phyloP scores from a whole-genome alignment of 37 sponge, comb jelly and placozoan genomes.

The Theonella swinhoei region DNA sequence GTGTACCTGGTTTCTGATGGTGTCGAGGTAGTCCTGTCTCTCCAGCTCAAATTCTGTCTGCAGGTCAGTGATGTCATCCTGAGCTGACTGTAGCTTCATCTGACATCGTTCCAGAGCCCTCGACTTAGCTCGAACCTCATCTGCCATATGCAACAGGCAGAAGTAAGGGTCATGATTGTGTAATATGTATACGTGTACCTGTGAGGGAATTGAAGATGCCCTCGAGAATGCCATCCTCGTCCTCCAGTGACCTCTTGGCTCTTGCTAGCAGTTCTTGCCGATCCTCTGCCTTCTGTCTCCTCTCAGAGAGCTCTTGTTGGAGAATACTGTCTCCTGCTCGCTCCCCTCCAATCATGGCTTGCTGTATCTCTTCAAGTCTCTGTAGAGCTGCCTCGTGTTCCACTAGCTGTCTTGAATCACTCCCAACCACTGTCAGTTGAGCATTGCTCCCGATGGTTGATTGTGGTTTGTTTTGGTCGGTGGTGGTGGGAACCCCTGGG shows the following conservation, averaged over 20 bases:
- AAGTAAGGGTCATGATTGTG: too few species aligned
- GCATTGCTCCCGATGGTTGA: background rate
- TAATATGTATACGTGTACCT: conserved; percentile 26
- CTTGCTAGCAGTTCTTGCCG: conserved; percentile 17
- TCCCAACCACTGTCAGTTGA: background rate
- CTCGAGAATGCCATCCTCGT: conserved; percentile 78
- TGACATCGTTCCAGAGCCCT: conserved; percentile 37
- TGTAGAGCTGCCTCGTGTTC: conserved; percentile 42
- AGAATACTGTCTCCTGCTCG: conserved; percentile 46
- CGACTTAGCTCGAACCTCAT: conserved; percentile 78
- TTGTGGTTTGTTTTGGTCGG: background rate
- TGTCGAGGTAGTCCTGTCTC: conserved; percentile 87
- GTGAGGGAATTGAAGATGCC: conserved; percentile 82
- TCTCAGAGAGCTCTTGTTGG: conserved; percentile 41
- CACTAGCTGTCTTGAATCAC: background rate
- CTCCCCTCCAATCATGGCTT: conserved; percentile 86
- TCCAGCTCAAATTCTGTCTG: conserved; percentile 88
- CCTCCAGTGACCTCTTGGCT: conserved; percentile 1
- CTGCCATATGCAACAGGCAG: conserved; percentile 21
- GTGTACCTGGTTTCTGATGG: conserved; percentile 75
- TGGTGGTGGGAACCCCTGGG: background rate
- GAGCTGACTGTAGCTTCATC: conserved; percentile 50
- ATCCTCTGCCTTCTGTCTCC: conserved; percentile 50
- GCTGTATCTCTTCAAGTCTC: conserved; percentile 60
- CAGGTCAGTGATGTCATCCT: conserved; percentile 87